Base-by-base conservation (phyloP, 1,140 invertebrate species). In the Sinella curviseta region DNA sequence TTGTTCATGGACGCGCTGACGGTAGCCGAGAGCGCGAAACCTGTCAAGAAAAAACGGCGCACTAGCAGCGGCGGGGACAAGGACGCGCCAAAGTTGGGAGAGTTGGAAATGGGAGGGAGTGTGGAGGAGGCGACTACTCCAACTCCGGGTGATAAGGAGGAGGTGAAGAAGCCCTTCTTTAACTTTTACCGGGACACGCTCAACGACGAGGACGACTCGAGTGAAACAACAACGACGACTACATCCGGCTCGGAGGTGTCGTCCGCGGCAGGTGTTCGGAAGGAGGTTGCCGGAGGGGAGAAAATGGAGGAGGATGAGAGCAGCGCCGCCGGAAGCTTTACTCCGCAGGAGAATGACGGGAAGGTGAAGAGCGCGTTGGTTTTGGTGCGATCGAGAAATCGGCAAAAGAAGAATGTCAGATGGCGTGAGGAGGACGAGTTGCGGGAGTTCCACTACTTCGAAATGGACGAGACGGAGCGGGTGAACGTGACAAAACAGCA, bases 101-200 rank as follows among this genome's bases (percentile, higher is more conserved):
- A 89, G 65, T 85, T 86, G 79, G 90, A 91, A 60, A 90, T 90
- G 84, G 86, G 20, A 90, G 87, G 8, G 74, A 84, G n/a, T 24
- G 89, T 90, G 86, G 75, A 36, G 39, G 57, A 60, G 24, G 33
- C n/a, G 73, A 31, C 17, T 54, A 35, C 57, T 17, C 12, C 4
- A 17, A 48, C 39, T 48, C 39, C 39, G 26, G 33, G 20, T 24
- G 57, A 36, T 1, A 65, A 65, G 16, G 20, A 76, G 28, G 39
- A 48, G 36, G 33, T 76, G 0, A 82, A 80, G 48, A 83, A 80
- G 57, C 82, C 78, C 20, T 75, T 80, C 80, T 85, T 87, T 76
- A 87, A 95, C 89, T 97, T 97, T 87, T 97, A 97, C 88, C 93
- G 96, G 89, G 95, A 97, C 82, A 97, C 95, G 0, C 86, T 96